Conservation (phyloP, 1,140 invertebrate genomes). For the Bombus soroeensis region DNA sequence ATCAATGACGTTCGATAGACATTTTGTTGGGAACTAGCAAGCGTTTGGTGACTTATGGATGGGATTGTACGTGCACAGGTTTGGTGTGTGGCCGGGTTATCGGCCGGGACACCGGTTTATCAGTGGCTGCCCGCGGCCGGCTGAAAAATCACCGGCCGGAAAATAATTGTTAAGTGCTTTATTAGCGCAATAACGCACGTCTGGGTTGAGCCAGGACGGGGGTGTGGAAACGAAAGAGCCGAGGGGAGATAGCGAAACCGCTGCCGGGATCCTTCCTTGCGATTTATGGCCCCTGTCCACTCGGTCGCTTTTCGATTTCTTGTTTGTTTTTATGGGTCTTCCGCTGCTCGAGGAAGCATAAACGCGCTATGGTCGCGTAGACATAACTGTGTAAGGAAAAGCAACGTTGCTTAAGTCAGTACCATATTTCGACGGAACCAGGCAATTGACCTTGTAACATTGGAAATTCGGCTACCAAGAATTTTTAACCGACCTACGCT, state of each 20-base stretch:
- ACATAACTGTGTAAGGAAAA: no score
- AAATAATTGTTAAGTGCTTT: conserved; percentile 72
- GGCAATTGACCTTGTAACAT: no score
- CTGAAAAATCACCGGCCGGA: conserved; percentile 69
- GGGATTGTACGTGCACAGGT: conserved; percentile 23
- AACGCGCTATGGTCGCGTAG: not conserved
- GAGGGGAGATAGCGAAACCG: conserved; percentile 57
- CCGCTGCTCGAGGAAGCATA: not conserved
- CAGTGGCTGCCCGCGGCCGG: conserved; percentile 47
- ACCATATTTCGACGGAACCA: no score
- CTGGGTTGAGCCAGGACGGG: not conserved
- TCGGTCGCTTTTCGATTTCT: conserved; percentile 22
- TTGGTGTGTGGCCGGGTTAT: conserved; percentile 47
- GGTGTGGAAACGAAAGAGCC: conserved; percentile 44
- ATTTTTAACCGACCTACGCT: no score
- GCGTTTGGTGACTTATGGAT: conserved; percentile 5
- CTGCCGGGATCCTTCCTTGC: conserved; percentile 2
- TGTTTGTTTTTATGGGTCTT: conserved; percentile 9
- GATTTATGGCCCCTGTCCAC: conserved; percentile 39
- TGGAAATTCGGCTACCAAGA: no score
- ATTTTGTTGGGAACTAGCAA: not conserved
- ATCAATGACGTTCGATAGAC: not conserved
- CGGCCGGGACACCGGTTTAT: conserved; percentile 61
- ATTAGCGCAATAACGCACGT: conserved; percentile 64
- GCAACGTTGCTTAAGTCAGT: no score